Evolutionary conservation across 1,140 invertebrate genomes (phyloP), one percentile per base, ranked within the genome.

Genomic region (Anastrepha obliqua): DNA sequence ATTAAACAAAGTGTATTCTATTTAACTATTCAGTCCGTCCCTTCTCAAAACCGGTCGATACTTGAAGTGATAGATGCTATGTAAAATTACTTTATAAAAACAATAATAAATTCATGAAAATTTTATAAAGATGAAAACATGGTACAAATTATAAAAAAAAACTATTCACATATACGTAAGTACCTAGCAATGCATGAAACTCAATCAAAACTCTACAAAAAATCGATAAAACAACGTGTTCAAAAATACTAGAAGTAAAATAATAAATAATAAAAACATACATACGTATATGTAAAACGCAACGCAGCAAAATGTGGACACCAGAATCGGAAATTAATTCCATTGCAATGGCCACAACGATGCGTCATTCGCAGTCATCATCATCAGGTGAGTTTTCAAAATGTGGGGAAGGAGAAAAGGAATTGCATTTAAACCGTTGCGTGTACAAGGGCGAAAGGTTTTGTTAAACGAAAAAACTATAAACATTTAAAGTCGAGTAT

Each of bases 291-390:
- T 29, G 29, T 29, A 29, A 29, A 29, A 29, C 29, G 29, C 29
- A 15, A 58, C 44, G 60, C 65, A n/a, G 39, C 88, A 93, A 85
- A 86, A 93, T 93, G 92, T 93, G 93, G 93, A 92, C 92, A 85
- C 92, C 91, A 11, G 93, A 93, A 89, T 93, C 91, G 87, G 93
- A 94, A 91, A 94, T 94, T 88, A 93, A 93, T 90, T 93, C 93
- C 81, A 94, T 94, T 90, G 93, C 93, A 89, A 94, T 94, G 93
- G 93, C 92, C 88, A 94, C 93, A 81, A 92, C 91, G 60, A 92
- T 94, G 90, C 92, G 93, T 88, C 93, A 93, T 88, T 94, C 93
- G 42, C 90, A 92, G 88, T 94, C 93, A 67, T 89, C 89, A 85
- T 92, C 91, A 44, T 94, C 93, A 91, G 93, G 93, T 94, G 90